A percentile compares a stretch with the other conserved stretches of the same genome.
Evolutionary conservation across 2,888 invertebrate genomes (phyloP).

Genomic region (Acanthopleura granulata): DNA sequence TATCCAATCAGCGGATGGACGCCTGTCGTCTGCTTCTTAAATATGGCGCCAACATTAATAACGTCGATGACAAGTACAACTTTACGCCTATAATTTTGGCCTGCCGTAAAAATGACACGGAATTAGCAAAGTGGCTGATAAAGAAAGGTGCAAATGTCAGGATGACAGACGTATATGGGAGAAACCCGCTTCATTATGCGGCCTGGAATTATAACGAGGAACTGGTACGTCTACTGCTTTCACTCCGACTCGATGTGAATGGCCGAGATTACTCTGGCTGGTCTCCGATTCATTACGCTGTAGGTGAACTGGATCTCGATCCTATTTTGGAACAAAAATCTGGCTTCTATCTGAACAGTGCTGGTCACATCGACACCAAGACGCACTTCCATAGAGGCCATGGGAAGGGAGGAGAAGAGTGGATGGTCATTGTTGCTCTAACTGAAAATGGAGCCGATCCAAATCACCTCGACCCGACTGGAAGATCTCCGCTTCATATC

Average conservation of each 20-base stretch:
- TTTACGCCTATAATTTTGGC: conserved; percentile 53
- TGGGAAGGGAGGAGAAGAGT: conserved; percentile 22
- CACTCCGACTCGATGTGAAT: conserved; percentile 22
- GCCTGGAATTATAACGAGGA: conserved; percentile 32
- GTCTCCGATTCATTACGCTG: conserved; percentile 31
- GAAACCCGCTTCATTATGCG: conserved; percentile 32
- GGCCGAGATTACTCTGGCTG: conserved; percentile 28
- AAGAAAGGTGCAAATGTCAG: conserved; percentile 24
- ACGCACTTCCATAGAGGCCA: conserved; percentile 15
- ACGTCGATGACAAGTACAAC: conserved; percentile 38
- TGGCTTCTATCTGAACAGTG: neutral
- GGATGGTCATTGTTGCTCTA: conserved; percentile 27
- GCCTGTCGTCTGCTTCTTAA: conserved; percentile 32
- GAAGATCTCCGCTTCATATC: conserved; percentile 27
- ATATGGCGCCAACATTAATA: conserved; percentile 41
- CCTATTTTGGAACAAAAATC: conserved; percentile 5
- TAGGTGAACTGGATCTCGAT: conserved; percentile 25
- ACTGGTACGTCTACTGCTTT: conserved; percentile 24
- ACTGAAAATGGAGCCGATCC: conserved; percentile 32
- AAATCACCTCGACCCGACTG: conserved; percentile 22
- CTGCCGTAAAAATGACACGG: conserved; percentile 24
- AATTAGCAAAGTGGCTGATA: conserved; percentile 27
- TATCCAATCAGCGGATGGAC: conserved; percentile 20
- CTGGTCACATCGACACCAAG: conserved; percentile 14
- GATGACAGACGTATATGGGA: conserved; percentile 25